Conservation (phyloP, 2,888 invertebrate genomes). For the Drosophila barbarae region DNA sequence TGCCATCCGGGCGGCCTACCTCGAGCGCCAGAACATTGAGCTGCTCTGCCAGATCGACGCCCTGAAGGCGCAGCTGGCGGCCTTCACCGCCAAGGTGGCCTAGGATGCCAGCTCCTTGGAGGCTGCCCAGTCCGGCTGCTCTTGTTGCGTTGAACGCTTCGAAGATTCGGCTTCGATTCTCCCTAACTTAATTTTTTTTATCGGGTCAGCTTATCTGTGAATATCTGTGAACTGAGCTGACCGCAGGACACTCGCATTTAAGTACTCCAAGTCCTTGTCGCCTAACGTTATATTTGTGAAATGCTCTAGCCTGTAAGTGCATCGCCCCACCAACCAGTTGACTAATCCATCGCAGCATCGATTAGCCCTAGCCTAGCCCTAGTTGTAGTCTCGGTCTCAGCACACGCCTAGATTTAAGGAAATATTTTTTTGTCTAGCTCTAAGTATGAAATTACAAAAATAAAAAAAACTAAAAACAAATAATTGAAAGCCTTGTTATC, state of each 20-base stretch:
- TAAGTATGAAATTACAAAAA: conserved; percentile 15
- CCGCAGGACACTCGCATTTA: conserved; percentile 35
- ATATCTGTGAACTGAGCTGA: conserved; percentile 20
- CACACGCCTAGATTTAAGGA: conserved; percentile 4
- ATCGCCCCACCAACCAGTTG: conserved; percentile 61
- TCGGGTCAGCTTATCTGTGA: conserved; percentile 68
- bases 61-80: conserved; percentile 83
- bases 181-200: background rate
- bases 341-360: conserved; percentile 12
- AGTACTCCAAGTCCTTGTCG: conserved; percentile 50
- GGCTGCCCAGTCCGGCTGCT: conserved; percentile 37
- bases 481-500: background rate
- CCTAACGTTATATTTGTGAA: conserved; percentile 50
- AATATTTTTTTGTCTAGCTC: conserved; percentile 26
- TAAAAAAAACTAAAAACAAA: conserved; percentile 7
- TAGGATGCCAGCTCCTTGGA: conserved; percentile 10
- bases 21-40: conserved; percentile 93
- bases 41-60: conserved; percentile 85
- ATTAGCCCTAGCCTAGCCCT: conserved; percentile 6
- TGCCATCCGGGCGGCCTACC: conserved; percentile 90
- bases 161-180: conserved; percentile 37
- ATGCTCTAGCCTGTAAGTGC: conserved; percentile 41
- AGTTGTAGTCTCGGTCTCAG: conserved; percentile 20
- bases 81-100: conserved; percentile 66
- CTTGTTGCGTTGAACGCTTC: conserved; percentile 72